A percentile compares a stretch with the other conserved stretches of the same genome.
These are phyloP conservation scores for Tyto alba DNA, from an alignment of 2,113 vertebrate species.

Conservation along the genomic window DNA sequence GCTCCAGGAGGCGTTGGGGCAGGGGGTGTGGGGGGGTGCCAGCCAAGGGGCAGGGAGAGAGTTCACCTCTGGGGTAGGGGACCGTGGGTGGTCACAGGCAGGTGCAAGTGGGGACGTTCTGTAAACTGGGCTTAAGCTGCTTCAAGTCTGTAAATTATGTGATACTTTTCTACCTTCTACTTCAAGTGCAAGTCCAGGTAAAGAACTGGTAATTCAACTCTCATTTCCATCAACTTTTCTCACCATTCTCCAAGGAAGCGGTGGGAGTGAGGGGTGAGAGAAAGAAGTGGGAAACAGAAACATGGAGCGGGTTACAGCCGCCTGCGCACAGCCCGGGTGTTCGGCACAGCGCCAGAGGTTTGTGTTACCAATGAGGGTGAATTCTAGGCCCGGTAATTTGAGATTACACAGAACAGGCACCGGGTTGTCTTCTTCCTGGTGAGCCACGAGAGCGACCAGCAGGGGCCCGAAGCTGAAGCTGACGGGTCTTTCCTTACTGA, in stretches of 20 bases:
- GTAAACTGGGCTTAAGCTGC: neutral
- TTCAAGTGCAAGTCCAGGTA: neutral
- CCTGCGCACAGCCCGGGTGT: neutral
- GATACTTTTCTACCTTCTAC: neutral
- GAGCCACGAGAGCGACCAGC: neutral
- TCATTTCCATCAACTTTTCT: neutral
- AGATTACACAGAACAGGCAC: neutral
- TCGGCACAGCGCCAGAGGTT: accelerated
- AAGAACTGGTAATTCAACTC: neutral
- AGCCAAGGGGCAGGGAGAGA: neutral
- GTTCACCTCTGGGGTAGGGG: neutral
- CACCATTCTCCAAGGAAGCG: neutral
- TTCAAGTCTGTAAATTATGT: neutral
- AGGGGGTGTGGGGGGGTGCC: too few species aligned
- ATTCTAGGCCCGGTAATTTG: too few species aligned
- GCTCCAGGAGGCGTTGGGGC: neutral
- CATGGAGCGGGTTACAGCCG: neutral
- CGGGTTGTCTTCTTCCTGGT: too few species aligned
- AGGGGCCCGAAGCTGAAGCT: neutral
- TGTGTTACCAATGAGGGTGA: neutral
- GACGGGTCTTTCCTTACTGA: neutral
- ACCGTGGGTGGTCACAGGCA: neutral
- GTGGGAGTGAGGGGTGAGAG: neutral
- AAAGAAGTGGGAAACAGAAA: neutral
- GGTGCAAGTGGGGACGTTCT: neutral